Percentiles rank a stretch among this genome's conserved stretches.
Evolutionary conservation across 1,140 invertebrate species (phyloP).

Genomic region (Tetragnatha versicolor): DNA sequence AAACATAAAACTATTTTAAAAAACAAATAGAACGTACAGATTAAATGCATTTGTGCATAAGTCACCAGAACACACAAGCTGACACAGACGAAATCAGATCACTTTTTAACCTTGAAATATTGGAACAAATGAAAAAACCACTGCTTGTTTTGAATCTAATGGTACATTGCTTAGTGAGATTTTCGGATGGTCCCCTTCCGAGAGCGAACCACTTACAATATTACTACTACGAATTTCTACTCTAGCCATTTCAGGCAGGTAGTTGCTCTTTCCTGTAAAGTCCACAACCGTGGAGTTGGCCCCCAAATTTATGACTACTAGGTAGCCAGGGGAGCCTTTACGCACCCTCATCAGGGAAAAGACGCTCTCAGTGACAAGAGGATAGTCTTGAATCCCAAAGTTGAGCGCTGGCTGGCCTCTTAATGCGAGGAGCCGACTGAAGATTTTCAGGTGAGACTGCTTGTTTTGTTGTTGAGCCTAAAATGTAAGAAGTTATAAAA

Average conservation of each 20-base stretch:
- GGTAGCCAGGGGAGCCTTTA: conserved; percentile 74
- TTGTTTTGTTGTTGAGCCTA: conserved; percentile 53
- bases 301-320: conserved; percentile 66
- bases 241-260: conserved; percentile 55
- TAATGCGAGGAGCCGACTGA: conserved; percentile 60
- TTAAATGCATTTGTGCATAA: too few relatives aligned
- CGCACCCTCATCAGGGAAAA: conserved; percentile 68
- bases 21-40: too few relatives aligned
- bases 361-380: conserved; percentile 57
- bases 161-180: conserved; percentile 48
- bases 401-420: conserved; percentile 62
- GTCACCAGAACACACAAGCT: too few relatives aligned
- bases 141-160: conserved; percentile 56
- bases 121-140: conserved; percentile 58
- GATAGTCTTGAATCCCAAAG: conserved; percentile 61
- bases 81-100: too few relatives aligned
- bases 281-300: conserved; percentile 16
- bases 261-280: conserved; percentile 58
- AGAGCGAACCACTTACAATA: conserved; percentile 7
- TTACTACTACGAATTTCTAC: conserved; percentile 56
- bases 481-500: conserved; percentile 27
- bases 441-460: conserved; percentile 61
- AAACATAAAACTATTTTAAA: too few relatives aligned
- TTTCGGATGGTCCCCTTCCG: conserved; percentile 51
- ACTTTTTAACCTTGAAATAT: conserved; percentile 32